Evolutionary conservation across 2,888 invertebrate species (phyloP).

Genomic region (Sphinx pinastri): DNA sequence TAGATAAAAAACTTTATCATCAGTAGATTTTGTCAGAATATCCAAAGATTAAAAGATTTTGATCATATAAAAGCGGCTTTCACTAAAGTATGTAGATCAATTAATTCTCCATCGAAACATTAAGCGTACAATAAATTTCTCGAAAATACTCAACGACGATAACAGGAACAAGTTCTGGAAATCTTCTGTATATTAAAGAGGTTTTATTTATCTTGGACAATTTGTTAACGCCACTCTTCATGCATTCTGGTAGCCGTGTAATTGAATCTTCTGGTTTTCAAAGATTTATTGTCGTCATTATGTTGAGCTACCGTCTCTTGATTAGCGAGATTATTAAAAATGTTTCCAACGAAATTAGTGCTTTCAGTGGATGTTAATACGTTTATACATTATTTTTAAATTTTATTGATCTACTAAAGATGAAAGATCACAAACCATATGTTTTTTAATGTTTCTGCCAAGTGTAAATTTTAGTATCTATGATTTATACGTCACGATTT

Average conservation of each 20-base stretch:
- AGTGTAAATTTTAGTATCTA: neutral
- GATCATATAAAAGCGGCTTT: constrained; percentile 71
- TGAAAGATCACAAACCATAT: neutral
- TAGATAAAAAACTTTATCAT: too few relatives aligned
- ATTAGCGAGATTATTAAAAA: constrained; percentile 54
- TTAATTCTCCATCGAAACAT: constrained; percentile 75
- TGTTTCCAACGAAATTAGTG: constrained; percentile 16
- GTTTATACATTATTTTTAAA: neutral
- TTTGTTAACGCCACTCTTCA: constrained; percentile 80
- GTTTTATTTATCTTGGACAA: constrained; percentile 81
- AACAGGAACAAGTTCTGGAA: constrained; percentile 64
- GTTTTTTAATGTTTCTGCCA: neutral
- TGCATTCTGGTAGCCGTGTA: constrained; percentile 79
- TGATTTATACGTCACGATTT: constrained; percentile 1
- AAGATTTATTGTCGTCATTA: constrained; percentile 72
- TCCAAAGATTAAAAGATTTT: neutral
- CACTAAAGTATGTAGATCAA: constrained; percentile 62
- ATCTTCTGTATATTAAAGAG: constrained; percentile 72
- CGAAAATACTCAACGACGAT: constrained; percentile 64
- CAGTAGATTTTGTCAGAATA: neutral
- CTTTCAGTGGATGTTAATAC: neutral
- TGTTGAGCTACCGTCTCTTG: constrained; percentile 76
- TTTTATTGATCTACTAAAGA: neutral
- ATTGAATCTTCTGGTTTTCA: constrained; percentile 82
- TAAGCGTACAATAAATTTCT: constrained; percentile 75